Base-by-base conservation (phyloP, 2,888 invertebrate genomes). In the Hoplodrina ambigua region DNA sequence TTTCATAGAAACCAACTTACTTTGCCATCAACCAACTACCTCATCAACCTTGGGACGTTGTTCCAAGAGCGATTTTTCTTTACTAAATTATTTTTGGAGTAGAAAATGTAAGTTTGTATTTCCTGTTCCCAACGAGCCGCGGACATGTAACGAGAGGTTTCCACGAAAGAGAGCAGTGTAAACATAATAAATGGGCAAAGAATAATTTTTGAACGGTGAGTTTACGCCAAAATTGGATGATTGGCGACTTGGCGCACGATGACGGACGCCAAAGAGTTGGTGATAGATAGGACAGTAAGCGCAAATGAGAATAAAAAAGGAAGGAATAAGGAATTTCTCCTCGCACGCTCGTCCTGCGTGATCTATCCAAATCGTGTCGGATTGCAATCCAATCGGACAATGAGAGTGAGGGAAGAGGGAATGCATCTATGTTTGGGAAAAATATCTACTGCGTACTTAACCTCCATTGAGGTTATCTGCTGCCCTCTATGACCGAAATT, bases 151-250 rank as follows among this genome's bases (percentile, higher is more conserved):
- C 85, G 81, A 84, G 83, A 83, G 80, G 81, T 86, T 91, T 91
- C 86, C 76, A 72, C 84, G 88, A 90, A 90, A 82, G 78, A 81
- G 80, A 85, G 80, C 88, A 87, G 86, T 89, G 91, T 89, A 91
- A 91, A 92, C 88, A 92, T 90, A 87, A 92, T 91, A 91, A 91
- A 89, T 81, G 85, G 82, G 74, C 84, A 86, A 89, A 87, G 87
- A 87, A 90, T 88, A 87, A 87, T 90, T 90, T 88, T 84, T 86
- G 84, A 83, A 82, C 65, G 83, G 73, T 85, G 69, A 87, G 86
- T 87, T 91, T 89, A 89, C 85, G 79, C 85, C 86, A 87, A 91
- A 93, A 92, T 91, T 93, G 90, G 90, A 92, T 92, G 93, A 92
- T 93, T 92, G 91, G 87, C 78, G 76, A 86, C 84, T 87, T 85